Conservation (phyloP, 2,797 vertebrate species). For the Lindbergichthys nudifrons region DNA sequence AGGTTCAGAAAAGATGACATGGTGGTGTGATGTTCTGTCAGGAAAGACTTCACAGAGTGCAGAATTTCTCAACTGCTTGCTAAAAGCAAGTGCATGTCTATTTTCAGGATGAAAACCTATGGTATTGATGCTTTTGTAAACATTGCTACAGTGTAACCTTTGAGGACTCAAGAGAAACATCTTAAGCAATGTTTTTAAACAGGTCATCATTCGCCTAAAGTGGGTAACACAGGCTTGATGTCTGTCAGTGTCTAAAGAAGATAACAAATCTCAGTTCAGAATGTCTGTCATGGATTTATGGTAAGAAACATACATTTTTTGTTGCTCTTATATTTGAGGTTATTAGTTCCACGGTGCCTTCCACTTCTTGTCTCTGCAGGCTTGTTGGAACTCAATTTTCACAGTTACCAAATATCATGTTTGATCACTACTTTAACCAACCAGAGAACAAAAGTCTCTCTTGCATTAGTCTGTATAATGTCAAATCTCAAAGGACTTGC, state of each 20-base stretch:
- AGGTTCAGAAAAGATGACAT: slow-evolving; percentile 38
- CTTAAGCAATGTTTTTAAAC: slow-evolving; percentile 50
- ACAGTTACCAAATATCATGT: slow-evolving; percentile 3
- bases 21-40: slow-evolving; percentile 41
- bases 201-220: slow-evolving; percentile 37
- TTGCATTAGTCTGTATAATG: slow-evolving; percentile 43
- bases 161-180: slow-evolving; percentile 44
- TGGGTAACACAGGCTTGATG: slow-evolving; percentile 16
- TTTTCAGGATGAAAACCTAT: slow-evolving; percentile 64
- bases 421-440: slow-evolving; percentile 13
- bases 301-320: background rate
- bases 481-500: slow-evolving; percentile 60
- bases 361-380: background rate
- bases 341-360: background rate
- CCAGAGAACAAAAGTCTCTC: slow-evolving; percentile 31
- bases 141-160: slow-evolving; percentile 60
- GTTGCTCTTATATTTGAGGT: background rate
- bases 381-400: slow-evolving; percentile 11
- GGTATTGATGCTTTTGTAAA: slow-evolving; percentile 56
- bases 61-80: slow-evolving; percentile 74
- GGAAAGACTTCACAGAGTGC: slow-evolving; percentile 53
- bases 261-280: background rate
- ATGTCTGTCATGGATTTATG: background rate
- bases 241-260: slow-evolving; percentile 8
- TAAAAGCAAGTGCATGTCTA: slow-evolving; percentile 65